phyloP scores from a whole-genome alignment of 2,888 invertebrate species.

The Pterobdella sp. region DNA sequence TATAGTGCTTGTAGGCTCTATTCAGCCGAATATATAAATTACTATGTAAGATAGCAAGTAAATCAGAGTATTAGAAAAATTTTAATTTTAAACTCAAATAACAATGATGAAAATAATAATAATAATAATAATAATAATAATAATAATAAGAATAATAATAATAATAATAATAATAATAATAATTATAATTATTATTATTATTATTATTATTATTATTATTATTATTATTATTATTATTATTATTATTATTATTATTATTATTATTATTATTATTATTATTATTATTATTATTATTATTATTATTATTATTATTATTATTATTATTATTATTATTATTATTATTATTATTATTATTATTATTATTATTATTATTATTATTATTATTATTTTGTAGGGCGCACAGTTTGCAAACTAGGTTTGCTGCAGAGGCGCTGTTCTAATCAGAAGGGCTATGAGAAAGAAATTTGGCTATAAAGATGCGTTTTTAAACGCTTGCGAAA shows the following conservation, averaged over 20 bases:
- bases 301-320: conserved; percentile 6
- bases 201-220: conserved; percentile 4
- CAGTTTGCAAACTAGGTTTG: not conserved
- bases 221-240: conserved; percentile 18
- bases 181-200: not conserved
- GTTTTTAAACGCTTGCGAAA: no score
- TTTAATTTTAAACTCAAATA: no score
- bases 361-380: conserved; percentile 2
- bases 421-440: no score
- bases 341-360: conserved; percentile 6
- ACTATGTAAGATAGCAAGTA: no score
- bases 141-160: no score
- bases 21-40: no score
- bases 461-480: no score
- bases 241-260: conserved; percentile 11
- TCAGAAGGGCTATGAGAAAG: no score
- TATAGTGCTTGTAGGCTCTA: no score
- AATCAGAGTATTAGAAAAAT: no score
- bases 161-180: not conserved
- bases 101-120: no score
- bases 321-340: conserved; percentile 10
- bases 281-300: conserved; percentile 11
- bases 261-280: conserved; percentile 11
- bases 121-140: no score
- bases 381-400: not conserved